Base-by-base conservation (phyloP, 2,888 invertebrate species). In the Leucoma salicis region DNA sequence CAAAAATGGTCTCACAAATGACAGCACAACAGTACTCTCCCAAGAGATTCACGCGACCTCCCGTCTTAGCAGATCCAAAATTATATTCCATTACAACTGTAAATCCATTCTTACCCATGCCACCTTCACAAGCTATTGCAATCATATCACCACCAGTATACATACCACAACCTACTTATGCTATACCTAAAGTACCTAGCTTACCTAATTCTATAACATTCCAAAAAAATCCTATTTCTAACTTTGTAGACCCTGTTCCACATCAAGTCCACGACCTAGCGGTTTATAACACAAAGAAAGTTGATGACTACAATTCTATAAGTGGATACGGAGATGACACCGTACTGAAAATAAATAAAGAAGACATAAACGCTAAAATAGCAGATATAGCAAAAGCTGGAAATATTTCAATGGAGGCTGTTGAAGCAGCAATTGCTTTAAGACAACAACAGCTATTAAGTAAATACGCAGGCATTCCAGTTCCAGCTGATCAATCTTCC, bases 391-490 rank as follows among this genome's bases (percentile, higher is more conserved):
- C 94, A 0, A 92, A 93, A 43, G 94, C 94, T 3, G 94, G 95
- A 11, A 96, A 96, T 66, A 93, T 95, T 14, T 94, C 94, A 0
- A 93, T 94, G 69, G 95, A 95, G 45, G 94, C 94, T 5, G 91
- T 96, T 2, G 94, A 95, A 64, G 92, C 94, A 7, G 95, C 95
- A 0, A 93, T 96, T 38, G 86, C 93, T 3, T 78, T 94, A 56
- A 87, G 93, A 31, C 94, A 95, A 54, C 93, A 94, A 59, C 94
- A 95, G 70, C 68, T 94, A 49, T 66, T 93, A 65, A 91, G 89
- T 34, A 92, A 93, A 61, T 93, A 87, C 63, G 82, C 89, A 0
- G 91, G 78, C 33, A 64, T 89, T 21, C 80, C 84, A 14, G 56
- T 89, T 40, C 76, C 90, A 0, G 84, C 91, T 0, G 86, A 90